Conservation (phyloP, 2,888 invertebrate species). For the Microdon myrmicae region DNA sequence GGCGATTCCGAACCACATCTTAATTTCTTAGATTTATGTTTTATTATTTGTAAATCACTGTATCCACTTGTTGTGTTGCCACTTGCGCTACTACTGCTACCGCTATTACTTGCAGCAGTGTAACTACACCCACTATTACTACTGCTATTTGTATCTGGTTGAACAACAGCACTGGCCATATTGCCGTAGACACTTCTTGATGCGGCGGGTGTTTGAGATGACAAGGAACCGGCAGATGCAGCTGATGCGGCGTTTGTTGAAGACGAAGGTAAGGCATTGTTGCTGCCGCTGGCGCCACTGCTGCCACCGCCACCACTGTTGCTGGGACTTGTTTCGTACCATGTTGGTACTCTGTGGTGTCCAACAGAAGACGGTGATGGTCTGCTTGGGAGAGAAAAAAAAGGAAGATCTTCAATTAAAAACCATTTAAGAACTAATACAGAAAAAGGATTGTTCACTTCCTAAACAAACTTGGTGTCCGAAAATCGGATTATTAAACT, state of each 20-base stretch:
- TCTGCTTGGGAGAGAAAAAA: conserved; percentile 51
- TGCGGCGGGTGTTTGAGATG: conserved; percentile 55
- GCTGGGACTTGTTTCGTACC: conserved; percentile 66
- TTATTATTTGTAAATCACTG: conserved; percentile 56
- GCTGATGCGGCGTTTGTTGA: conserved; percentile 50
- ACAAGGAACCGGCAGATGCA: conserved; percentile 41
- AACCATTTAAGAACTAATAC: conserved; percentile 11
- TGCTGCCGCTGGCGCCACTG: conserved; percentile 58
- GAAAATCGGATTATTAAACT: too few relatives aligned
- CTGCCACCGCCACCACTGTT: conserved; percentile 65
- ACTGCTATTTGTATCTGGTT: conserved; percentile 56
- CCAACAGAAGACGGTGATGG: conserved; percentile 57
- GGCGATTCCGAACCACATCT: conserved; percentile 70
- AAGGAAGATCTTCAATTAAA: conserved; percentile 4
- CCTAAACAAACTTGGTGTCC: too few relatives aligned
- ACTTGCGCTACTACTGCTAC: conserved; percentile 38
- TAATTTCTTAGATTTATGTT: conserved; percentile 66
- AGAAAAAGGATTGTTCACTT: too few relatives aligned
- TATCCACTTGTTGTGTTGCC: conserved; percentile 39
- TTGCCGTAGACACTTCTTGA: conserved; percentile 63
- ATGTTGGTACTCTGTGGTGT: conserved; percentile 64
- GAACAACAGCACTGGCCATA: conserved; percentile 58
- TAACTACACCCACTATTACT: conserved; percentile 51
- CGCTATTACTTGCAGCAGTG: too few relatives aligned
- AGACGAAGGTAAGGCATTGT: conserved; percentile 59